Base-by-base conservation (phyloP, 2,888 invertebrate genomes). In the Tortrix viridana region DNA sequence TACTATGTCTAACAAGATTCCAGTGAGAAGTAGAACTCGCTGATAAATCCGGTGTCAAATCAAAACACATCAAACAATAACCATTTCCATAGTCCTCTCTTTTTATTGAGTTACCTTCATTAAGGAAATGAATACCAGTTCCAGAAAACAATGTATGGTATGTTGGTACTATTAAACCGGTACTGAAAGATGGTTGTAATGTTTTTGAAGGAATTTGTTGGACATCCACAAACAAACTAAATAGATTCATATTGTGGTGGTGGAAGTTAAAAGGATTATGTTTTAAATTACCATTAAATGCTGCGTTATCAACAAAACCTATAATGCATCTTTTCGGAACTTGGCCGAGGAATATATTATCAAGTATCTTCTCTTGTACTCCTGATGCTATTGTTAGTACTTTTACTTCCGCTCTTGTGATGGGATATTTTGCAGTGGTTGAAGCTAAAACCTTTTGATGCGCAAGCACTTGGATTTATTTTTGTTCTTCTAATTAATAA, bases 11-110 rank as follows among this genome's bases (percentile, higher is more conserved):
- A n/a, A 71, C 68, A 4, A 71, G 50, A 67, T 70, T 74, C 70
- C 70, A 70, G 50, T 72, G 69, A 26, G 47, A 47, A 18, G 54
- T 20, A 57, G 67, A 67, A 43, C 60, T 66, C 7, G 70, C 68
- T 46, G 65, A 66, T 50, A 70, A 66, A 63, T 71, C 69, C 22
- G 69, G 70, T 6, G 71, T 71, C 59, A 71, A 48, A 52, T 70
- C 69, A 66, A 74, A 73, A 22, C 70, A 72, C 53, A 73, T 26
- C 16, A 72, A 53, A 67, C 69, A 71, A 49, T 67, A 73, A 41
- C 70, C 70, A 54, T 67, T 65, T 49, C 65, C 22, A 65, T 67
- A 71, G 55, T 58, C 38, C n/a, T 68, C 26, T 57, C 60, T 57
- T 19, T 47, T 44, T 41, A 57, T 57, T 44, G 57, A 61, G 32